These are phyloP conservation scores for Melierax canorus DNA, from an alignment of 2,113 vertebrate genomes.

Conservation along the genomic window DNA sequence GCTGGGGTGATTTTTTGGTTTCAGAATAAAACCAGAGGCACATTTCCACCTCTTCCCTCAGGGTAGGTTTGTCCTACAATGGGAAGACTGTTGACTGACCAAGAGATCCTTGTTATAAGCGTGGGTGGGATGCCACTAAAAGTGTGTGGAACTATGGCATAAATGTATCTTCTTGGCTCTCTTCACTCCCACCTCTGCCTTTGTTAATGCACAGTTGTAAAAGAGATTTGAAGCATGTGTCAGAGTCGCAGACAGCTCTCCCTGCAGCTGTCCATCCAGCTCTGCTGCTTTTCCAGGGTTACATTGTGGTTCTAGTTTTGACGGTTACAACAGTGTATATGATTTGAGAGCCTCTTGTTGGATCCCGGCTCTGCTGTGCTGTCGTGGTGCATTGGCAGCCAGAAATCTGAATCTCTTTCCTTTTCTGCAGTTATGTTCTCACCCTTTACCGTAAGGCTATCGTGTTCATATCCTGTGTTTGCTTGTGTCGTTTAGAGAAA, in stretches of 20 bases:
- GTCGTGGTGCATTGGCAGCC: background rate
- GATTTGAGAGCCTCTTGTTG: background rate
- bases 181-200: background rate
- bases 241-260: background rate
- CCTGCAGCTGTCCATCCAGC: background rate
- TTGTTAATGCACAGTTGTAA: background rate
- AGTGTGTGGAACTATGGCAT: background rate
- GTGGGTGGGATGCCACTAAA: background rate
- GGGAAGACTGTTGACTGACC: background rate
- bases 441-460: background rate
- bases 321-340: background rate
- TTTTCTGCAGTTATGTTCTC: background rate
- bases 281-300: background rate
- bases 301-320: background rate
- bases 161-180: background rate
- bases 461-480: constrained; percentile 51
- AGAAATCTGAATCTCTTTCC: background rate
- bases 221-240: background rate
- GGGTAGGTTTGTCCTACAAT: background rate
- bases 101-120: background rate
- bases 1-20: background rate
- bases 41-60: background rate
- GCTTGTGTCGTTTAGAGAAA: constrained; percentile 43
- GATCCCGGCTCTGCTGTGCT: background rate
- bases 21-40: background rate